phyloP scores from a whole-genome alignment of 1,140 invertebrate genomes.

The Mizuhopecten yessoensis region DNA sequence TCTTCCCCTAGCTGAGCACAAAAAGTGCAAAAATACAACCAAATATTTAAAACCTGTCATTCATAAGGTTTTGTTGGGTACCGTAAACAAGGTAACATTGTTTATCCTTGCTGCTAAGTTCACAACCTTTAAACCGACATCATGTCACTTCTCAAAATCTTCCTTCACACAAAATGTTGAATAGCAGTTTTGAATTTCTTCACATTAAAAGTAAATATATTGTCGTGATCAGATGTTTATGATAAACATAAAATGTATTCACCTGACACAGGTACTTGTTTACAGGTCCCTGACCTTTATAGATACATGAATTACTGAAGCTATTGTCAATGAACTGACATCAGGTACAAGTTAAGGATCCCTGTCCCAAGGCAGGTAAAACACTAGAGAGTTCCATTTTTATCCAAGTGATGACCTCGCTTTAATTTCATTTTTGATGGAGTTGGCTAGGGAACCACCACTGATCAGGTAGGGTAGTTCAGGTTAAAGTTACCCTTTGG shows the following conservation, averaged over 20 bases:
- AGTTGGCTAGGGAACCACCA: no score
- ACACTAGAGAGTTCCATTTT: no score
- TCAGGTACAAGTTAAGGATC: no score
- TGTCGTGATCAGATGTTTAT: background rate
- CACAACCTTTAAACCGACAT: background rate
- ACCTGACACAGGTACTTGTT: background rate
- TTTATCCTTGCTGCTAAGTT: background rate
- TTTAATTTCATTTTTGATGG: no score
- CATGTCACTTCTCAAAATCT: slow-evolving; percentile 7
- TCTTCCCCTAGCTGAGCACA: no score
- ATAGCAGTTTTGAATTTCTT: slow-evolving; percentile 11
- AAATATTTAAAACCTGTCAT: background rate
- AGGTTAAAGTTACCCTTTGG: no score
- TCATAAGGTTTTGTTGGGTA: background rate
- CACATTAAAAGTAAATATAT: slow-evolving; percentile 14
- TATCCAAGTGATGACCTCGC: no score
- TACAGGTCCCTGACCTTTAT: background rate
- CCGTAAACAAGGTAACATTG: background rate
- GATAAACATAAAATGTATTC: slow-evolving; percentile 15
- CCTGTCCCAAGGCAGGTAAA: no score
- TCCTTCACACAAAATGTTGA: background rate
- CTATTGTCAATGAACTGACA: background rate
- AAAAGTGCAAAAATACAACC: background rate
- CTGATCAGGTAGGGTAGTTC: no score
- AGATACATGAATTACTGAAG: background rate